phyloP scores from a whole-genome alignment of 2,797 vertebrate species.

The Catamblyrhynchus diadema region DNA sequence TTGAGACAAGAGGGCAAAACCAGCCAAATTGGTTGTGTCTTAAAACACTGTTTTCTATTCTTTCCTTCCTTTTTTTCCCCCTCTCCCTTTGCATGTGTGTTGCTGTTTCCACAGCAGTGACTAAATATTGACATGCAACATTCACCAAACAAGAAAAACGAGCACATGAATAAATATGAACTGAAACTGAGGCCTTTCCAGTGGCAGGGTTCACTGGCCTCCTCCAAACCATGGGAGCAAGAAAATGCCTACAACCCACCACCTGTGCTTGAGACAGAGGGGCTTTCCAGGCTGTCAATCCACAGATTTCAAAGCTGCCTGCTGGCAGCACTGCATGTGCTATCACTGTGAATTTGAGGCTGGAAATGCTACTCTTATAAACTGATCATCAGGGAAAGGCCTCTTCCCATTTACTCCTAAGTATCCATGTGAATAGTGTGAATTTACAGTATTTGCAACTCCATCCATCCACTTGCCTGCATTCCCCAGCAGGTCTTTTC shows the following conservation, averaged over 20 bases:
- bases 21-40: not conserved
- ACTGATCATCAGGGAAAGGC: not conserved
- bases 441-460: not conserved
- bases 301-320: not conserved
- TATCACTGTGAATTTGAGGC: not conserved
- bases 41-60: not conserved
- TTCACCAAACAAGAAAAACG: conserved; percentile 44
- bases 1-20: not conserved
- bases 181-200: not conserved
- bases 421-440: not conserved
- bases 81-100: not conserved
- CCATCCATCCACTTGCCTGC: not conserved
- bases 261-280: not conserved
- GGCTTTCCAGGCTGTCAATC: not conserved
- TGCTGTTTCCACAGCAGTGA: conserved; percentile 36
- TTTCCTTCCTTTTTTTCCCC: not conserved
- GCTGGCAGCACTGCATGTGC: not conserved
- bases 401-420: not conserved
- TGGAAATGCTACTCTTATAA: not conserved
- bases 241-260: not conserved
- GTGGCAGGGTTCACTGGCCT: not conserved
- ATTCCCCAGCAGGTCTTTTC: conserved; percentile 31
- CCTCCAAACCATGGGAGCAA: not conserved
- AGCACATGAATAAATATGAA: conserved; percentile 16
- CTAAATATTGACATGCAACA: conserved; percentile 45